Conservation (phyloP, 2,113 vertebrate genomes). For the Athene noctua region DNA sequence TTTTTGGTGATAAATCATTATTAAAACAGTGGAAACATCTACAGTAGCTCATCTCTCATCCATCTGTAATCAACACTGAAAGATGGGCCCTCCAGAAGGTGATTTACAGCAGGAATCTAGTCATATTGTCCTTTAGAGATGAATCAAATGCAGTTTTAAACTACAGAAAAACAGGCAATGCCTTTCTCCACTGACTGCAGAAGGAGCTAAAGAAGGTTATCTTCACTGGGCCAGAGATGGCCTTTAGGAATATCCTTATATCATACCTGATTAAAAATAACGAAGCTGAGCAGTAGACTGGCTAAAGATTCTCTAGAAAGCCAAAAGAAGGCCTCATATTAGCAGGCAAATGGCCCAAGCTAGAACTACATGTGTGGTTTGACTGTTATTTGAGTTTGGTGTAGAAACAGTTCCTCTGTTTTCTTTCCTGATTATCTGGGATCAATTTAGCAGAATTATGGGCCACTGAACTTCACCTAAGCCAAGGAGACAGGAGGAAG, state of each 20-base stretch:
- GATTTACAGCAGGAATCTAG: not conserved
- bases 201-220: not conserved
- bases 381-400: not conserved
- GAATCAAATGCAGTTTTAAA: not conserved
- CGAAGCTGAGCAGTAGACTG: not conserved
- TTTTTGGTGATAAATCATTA: not conserved
- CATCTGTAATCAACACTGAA: not conserved
- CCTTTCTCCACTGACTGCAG: not conserved
- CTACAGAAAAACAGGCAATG: not conserved
- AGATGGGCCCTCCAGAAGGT: not conserved
- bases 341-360: not conserved
- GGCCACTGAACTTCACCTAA: not conserved
- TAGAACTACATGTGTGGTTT: rapidly evolving
- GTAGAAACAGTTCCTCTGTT: rapidly evolving
- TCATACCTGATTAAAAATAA: not conserved
- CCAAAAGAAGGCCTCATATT: not conserved
- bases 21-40: not conserved
- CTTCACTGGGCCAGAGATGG: not conserved
- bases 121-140: not conserved
- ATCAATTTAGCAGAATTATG: not conserved
- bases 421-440: not conserved
- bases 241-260: not conserved
- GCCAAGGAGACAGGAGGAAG: not conserved
- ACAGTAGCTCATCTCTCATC: not conserved
- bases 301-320: not conserved